These are phyloP conservation scores for Fundulus diaphanus DNA, from an alignment of 2,797 vertebrate species.

Conservation along the genomic window DNA sequence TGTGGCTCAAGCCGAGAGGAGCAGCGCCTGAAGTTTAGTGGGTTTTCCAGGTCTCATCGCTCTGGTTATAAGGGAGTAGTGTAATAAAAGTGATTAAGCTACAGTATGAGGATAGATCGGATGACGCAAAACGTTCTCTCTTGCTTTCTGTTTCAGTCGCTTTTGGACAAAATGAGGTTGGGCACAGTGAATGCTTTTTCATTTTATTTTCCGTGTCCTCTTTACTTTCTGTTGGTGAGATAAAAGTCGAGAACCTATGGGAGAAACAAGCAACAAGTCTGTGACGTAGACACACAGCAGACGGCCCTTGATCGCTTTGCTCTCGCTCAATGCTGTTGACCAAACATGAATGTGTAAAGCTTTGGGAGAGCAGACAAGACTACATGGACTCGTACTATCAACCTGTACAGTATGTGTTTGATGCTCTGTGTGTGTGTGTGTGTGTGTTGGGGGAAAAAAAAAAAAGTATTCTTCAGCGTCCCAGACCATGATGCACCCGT, in stretches of 20 bases:
- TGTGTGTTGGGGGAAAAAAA: conserved; percentile 34
- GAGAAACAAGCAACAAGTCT: conserved; percentile 5
- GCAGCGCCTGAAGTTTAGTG: conserved; percentile 29
- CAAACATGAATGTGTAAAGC: conserved; percentile 70
- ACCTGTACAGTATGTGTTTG: conserved; percentile 73
- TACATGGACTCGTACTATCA: conserved; percentile 41
- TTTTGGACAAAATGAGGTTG: conserved; percentile 47
- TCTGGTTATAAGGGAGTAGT: conserved; percentile 46
- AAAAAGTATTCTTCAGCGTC: conserved; percentile 57
- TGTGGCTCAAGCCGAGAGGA: conserved; percentile 26
- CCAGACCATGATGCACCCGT: conserved; percentile 65
- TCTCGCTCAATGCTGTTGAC: conserved; percentile 64
- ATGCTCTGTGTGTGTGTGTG: conserved; percentile 50
- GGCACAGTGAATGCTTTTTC: conserved; percentile 43
- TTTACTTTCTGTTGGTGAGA: conserved; percentile 32
- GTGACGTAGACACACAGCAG: conserved; percentile 4
- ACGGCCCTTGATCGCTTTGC: conserved; percentile 18
- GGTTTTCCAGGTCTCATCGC: conserved; percentile 22
- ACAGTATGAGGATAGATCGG: conserved; percentile 32
- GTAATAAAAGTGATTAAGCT: conserved; percentile 58
- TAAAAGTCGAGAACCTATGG: background rate
- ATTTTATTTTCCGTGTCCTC: conserved; percentile 18
- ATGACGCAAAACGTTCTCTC: conserved; percentile 32
- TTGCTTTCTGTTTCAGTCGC: conserved; percentile 28
- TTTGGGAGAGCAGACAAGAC: conserved; percentile 53